Evolutionary conservation across 2,888 invertebrate genomes (phyloP), one percentile per base, ranked within the genome.

Genomic region (Clusia tigrina): DNA sequence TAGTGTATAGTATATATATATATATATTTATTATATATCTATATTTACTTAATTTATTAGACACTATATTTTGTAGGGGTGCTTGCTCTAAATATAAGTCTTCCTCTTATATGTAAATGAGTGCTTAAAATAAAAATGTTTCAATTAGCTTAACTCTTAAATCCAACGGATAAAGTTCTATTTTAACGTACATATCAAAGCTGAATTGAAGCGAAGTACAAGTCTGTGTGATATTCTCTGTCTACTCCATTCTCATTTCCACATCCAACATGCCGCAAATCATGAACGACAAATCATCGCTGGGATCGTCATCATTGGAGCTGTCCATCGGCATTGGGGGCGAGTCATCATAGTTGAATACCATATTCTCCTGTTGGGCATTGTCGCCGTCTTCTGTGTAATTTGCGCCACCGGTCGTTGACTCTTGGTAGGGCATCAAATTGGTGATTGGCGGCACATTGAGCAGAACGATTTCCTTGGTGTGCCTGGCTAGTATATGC

Each of bases 221-320:
- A n/a, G n/a, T n/a, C n/a, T n/a, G 32, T 12, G 32, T 32, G 32
- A 32, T 12, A 9, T 32, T 32, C 32, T 5, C 48, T n/a, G 5
- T 22, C 48, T 48, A 66, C 20, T 70, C 66, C 5, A 66, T 15
- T 53, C 65, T 63, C 67, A 69, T 68, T 68, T 69, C 66, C 25
- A 76, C 76, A 60, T 76, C 78, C 17, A 78, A 61, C 78, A 78
- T 78, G 18, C 74, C 76, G 57, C 76, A 76, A 52, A 78, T 78
- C 76, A 73, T 74, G 67, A 71, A 78, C 1, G 78, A 78, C 54
- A 78, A 65, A 62, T 77, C 76, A 24, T 78, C 77, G 26, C 68
- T 68, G 1, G 71, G 67, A 55, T 67, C 67, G n/a, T 58, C 63
- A 18, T 54, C 54, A 17, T 55, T 24, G 9, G 46, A 2, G 3